Evolutionary conservation across 2,888 invertebrate species (phyloP).

Genomic region (Harpagoxenus sublaevis): DNA sequence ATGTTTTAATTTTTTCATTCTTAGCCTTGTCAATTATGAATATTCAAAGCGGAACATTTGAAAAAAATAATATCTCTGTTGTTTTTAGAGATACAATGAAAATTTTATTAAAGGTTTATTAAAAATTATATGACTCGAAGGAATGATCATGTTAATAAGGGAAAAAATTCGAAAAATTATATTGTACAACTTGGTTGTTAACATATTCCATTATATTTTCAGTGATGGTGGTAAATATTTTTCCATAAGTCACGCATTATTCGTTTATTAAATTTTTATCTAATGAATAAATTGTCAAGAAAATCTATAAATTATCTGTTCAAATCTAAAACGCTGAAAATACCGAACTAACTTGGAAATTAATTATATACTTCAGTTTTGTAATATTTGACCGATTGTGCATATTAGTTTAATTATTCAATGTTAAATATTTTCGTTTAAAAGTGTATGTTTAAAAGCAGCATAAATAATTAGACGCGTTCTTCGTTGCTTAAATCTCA

Average conservation of each 20-base stretch:
- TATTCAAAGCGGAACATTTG: background rate
- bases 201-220: background rate
- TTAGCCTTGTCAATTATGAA: background rate
- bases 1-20: conserved; percentile 5
- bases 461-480: background rate
- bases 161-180: background rate
- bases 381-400: background rate
- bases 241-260: background rate
- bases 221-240: background rate
- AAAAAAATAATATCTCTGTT: background rate
- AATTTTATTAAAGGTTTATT: background rate
- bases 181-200: background rate
- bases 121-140: background rate
- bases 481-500: background rate
- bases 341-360: background rate
- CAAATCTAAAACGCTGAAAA: background rate
- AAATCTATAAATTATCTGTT: background rate
- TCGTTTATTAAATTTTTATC: conserved; percentile 12
- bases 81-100: background rate
- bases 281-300: background rate
- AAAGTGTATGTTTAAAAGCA: background rate
- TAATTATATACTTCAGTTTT: conserved; percentile 3
- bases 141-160: background rate
- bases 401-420: background rate
- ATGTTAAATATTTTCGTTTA: background rate